Base-by-base conservation (phyloP, 1,140 invertebrate genomes). In the Orussus abietinus region DNA sequence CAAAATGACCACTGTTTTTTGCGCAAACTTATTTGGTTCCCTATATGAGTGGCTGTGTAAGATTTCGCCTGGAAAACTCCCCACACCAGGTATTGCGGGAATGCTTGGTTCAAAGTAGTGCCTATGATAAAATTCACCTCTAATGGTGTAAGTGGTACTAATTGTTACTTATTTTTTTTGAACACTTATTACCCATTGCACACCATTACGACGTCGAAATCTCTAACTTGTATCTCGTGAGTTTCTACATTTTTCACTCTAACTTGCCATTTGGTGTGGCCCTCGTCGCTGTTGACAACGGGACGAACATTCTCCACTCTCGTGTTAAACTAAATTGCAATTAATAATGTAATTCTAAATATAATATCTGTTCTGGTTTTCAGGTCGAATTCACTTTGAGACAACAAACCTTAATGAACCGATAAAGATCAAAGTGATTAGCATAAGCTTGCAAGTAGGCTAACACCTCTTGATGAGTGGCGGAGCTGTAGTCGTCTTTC, bases 21-120 rank as follows among this genome's bases (percentile, higher is more conserved):
- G 72, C 13, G 51, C 47, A 60, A 77, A 86, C 18, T 45, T 22
- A 30, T 81, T 73, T 0, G 81, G 75, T 21, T 59, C 65, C 51
- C 85, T 71, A 53, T 87, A 90, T 39, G 77, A 60, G 51, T 85
- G 82, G 53, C 83, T 86, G 50, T 90, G 87, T 10, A 82, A 53
- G n/a, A 79, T 41, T 18, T 55, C 38, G 10, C 83, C 84, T 38
- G 54, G 20, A 59, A 86, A 88, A n/a, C 48, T 59, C n/a, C 77
- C 57, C 5, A 77, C 57, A 11, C 80, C 80, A 3, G 55, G 47
- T 43, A 86, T 75, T 10, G 59, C 38, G 5, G 86, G 84, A 22
- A 78, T 60, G 11, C 73, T 57, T n/a, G 85, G 83, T 4, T 75
- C 63, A 18, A 74, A 76, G 62, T 81, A 86, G 61, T 86, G 84